Evolutionary conservation across 2,113 vertebrate species (phyloP).

Genomic region (Gallinago media): DNA sequence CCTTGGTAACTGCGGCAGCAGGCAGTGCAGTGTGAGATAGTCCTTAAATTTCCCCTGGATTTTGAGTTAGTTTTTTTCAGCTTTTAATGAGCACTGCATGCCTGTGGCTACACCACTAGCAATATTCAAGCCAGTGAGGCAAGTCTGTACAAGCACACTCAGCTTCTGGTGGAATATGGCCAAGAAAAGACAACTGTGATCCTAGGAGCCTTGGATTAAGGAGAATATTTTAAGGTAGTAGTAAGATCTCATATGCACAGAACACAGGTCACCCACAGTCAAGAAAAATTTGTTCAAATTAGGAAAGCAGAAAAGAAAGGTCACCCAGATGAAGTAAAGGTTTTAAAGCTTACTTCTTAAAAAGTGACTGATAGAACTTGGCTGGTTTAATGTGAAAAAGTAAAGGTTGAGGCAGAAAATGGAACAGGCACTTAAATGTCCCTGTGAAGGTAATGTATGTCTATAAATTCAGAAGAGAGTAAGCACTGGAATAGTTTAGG

Average conservation of each 20-base stretch:
- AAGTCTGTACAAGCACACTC: background rate
- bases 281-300: background rate
- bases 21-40: background rate
- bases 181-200: background rate
- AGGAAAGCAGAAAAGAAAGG: background rate
- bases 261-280: background rate
- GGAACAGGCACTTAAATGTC: background rate
- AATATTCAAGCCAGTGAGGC: background rate
- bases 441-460: background rate
- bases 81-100: conserved; percentile 5
- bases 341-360: background rate
- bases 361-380: background rate
- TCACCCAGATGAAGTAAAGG: background rate
- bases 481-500: background rate
- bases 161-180: background rate
- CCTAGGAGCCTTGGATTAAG: background rate
- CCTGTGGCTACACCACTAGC: background rate
- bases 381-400: background rate
- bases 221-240: conserved; percentile 6
- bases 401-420: background rate
- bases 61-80: conserved; percentile 13
- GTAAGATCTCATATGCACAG: background rate
- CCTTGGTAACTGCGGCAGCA: conserved; percentile 10
- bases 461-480: background rate
- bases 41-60: background rate